Percentiles rank a stretch among this genome's conserved stretches.
Conservation (phyloP, 2,113 vertebrate species). For the Trinectes maculatus region DNA sequence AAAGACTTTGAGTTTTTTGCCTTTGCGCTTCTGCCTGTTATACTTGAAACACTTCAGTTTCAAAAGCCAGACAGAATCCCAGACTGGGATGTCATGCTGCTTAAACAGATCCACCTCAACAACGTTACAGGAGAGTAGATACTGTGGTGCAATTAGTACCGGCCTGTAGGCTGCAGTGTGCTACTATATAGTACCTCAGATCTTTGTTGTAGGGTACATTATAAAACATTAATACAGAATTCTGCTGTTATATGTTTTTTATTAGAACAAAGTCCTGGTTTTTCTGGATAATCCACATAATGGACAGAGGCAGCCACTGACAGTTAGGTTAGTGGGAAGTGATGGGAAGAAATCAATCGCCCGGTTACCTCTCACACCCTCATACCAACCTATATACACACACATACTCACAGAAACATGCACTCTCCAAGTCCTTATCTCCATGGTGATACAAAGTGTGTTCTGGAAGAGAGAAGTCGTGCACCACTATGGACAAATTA, state of each 20-base stretch:
- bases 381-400: neutral
- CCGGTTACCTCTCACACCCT: neutral
- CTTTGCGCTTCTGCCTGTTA: slow-evolving; percentile 26
- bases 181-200: neutral
- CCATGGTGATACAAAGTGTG: slow-evolving; percentile 60
- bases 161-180: neutral
- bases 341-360: neutral
- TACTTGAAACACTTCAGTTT: slow-evolving; percentile 27
- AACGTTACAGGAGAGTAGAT: neutral
- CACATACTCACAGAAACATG: slow-evolving; percentile 15
- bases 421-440: slow-evolving; percentile 41
- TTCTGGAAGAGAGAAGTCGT: slow-evolving; percentile 25
- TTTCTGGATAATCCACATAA: slow-evolving; percentile 1
- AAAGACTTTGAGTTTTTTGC: slow-evolving; percentile 14
- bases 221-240: neutral
- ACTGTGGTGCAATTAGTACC: neutral
- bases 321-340: neutral
- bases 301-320: neutral
- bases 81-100: slow-evolving; percentile 10
- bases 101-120: slow-evolving; percentile 10
- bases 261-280: neutral
- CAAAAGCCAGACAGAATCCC: slow-evolving; percentile 7
- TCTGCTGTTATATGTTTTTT: neutral
- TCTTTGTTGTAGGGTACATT: neutral
- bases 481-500: slow-evolving; percentile 26